phyloP scores from a whole-genome alignment of 2,113 vertebrate genomes.

The Athene noctua region DNA sequence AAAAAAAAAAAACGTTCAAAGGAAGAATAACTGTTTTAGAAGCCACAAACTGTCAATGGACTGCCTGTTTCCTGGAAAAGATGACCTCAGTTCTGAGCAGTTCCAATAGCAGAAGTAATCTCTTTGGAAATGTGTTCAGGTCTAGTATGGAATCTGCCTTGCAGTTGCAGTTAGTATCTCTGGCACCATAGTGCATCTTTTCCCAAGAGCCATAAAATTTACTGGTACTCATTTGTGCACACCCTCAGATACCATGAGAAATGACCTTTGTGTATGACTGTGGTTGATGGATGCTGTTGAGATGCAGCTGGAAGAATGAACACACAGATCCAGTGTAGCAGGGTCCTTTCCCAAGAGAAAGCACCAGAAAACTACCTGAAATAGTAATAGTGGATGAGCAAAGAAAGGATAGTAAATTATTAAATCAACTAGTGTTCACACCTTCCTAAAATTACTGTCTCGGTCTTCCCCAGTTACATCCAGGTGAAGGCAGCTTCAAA shows the following conservation, averaged over 20 bases:
- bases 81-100: background rate
- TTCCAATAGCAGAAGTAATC: background rate
- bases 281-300: background rate
- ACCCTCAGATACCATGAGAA: background rate
- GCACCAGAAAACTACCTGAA: background rate
- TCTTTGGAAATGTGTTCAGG: background rate
- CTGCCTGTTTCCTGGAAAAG: background rate
- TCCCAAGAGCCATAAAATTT: background rate
- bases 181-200: background rate
- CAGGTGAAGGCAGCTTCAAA: background rate
- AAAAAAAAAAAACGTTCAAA: background rate
- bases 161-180: background rate
- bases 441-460: background rate
- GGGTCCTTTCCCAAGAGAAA: background rate
- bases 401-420: background rate
- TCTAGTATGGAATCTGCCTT: background rate
- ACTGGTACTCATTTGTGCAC: background rate
- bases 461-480: background rate
- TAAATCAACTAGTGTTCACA: background rate
- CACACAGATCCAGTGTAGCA: background rate
- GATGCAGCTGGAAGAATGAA: background rate
- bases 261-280: background rate
- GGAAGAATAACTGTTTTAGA: background rate
- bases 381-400: background rate
- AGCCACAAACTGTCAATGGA: background rate